These are phyloP conservation scores for Cybosia mesomella DNA, from an alignment of 2,888 invertebrate genomes.

Conservation along the genomic window DNA sequence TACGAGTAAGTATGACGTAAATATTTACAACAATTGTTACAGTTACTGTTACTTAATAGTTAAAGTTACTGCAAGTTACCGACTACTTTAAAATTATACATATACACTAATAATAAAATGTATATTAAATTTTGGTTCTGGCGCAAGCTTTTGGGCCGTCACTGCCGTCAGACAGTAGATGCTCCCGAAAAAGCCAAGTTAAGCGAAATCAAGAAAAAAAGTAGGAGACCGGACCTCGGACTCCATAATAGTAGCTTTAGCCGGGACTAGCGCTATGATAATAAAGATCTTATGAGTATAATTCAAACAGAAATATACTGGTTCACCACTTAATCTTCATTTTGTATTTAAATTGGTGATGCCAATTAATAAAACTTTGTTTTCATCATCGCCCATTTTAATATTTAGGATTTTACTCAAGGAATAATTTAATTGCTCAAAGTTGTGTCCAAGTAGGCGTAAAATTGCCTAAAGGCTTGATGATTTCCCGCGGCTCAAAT, in stretches of 20 bases:
- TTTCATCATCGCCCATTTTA: not conserved
- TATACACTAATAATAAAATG: too few relatives aligned
- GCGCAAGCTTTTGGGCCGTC: too few relatives aligned
- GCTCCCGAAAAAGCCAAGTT: too few relatives aligned
- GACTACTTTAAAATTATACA: too few relatives aligned
- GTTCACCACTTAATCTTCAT: not conserved
- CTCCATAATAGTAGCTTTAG: too few relatives aligned
- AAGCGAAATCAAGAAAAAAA: too few relatives aligned
- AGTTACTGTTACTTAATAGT: not conserved
- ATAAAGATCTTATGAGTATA: too few relatives aligned
- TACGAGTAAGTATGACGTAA: not conserved
- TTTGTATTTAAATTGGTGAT: not conserved
- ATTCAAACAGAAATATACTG: not conserved
- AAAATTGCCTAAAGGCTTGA: not conserved
- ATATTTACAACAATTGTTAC: not conserved
- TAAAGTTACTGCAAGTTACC: too few relatives aligned
- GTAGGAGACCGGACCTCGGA: too few relatives aligned
- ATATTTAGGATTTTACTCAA: not conserved
- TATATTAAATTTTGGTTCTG: too few relatives aligned
- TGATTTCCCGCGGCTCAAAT: not conserved
- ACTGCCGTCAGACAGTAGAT: too few relatives aligned
- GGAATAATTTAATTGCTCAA: slow-evolving; percentile 6
- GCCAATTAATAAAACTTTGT: slow-evolving; percentile 5
- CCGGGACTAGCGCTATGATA: too few relatives aligned
- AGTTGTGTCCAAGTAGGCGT: not conserved